Percentiles rank a stretch among this genome's conserved stretches.
These are phyloP conservation scores for Galago senegalensis DNA, from an alignment of 2,797 vertebrate species.

Conservation along the genomic window DNA sequence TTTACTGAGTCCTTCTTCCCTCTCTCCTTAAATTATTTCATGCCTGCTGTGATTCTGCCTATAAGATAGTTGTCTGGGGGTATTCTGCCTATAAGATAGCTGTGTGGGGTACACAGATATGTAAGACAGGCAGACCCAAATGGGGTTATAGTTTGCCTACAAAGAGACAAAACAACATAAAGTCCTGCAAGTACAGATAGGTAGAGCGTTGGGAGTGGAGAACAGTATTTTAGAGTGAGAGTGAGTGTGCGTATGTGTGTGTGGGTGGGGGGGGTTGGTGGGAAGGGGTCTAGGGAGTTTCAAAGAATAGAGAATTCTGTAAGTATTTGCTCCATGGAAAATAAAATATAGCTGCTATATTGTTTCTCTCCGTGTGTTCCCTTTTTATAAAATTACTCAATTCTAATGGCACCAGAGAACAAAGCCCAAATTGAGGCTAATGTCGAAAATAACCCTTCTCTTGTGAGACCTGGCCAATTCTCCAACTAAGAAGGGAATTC, in stretches of 20 bases:
- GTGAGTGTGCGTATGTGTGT: background rate
- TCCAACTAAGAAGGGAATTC: background rate
- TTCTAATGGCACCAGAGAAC: background rate
- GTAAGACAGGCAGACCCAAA: background rate
- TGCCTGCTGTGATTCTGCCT: background rate
- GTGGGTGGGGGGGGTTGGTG: background rate
- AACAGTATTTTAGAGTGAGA: background rate
- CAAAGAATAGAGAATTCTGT: background rate
- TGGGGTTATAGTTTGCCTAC: background rate
- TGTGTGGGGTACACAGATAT: background rate
- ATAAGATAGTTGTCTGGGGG: background rate
- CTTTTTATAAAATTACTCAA: background rate
- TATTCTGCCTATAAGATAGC: constrained; percentile 6
- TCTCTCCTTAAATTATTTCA: constrained; percentile 42
- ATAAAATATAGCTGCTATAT: background rate
- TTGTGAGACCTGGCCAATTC: background rate
- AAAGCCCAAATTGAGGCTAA: background rate
- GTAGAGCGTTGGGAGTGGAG: background rate
- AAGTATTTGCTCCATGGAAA: background rate
- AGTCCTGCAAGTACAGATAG: background rate
- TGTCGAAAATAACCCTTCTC: background rate
- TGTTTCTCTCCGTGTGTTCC: background rate
- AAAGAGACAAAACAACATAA: background rate
- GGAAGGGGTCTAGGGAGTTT: background rate
- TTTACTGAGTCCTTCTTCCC: background rate